A percentile compares a stretch with the other conserved stretches of the same genome.
Evolutionary conservation across 2,113 vertebrate species (phyloP).

Genomic region (Hydropotes inermis): DNA sequence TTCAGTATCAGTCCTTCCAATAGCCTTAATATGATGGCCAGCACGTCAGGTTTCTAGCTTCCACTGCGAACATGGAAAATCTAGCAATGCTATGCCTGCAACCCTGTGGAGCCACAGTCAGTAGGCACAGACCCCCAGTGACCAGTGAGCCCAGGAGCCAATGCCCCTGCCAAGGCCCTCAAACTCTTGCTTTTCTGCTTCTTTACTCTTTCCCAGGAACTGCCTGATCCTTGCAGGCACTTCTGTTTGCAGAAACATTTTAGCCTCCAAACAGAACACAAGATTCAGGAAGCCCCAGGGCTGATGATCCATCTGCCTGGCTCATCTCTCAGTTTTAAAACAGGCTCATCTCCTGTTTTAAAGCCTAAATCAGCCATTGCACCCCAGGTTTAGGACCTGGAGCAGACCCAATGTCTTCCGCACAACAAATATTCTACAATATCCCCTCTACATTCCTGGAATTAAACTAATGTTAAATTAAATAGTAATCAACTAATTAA

Average conservation of each 20-base stretch:
- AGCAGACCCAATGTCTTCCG: neutral
- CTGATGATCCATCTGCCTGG: neutral
- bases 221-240: neutral
- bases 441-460: neutral
- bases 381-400: neutral
- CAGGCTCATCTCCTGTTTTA: neutral
- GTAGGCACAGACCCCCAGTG: rapidly evolving
- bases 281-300: neutral
- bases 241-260: neutral
- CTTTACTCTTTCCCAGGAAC: neutral
- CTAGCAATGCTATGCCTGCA: neutral
- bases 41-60: neutral
- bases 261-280: neutral
- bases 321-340: neutral
- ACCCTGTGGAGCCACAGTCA: too few species aligned
- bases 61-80: neutral
- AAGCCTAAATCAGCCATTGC: neutral
- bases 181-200: neutral
- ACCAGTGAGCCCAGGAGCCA: neutral
- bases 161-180: neutral
- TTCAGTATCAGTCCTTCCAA: too few species aligned
- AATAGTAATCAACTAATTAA: neutral
- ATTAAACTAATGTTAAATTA: neutral
- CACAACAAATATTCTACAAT: neutral
- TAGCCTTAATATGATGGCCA: neutral